phyloP scores from a whole-genome alignment of 2,113 vertebrate species.

The Plestiodon gilberti region DNA sequence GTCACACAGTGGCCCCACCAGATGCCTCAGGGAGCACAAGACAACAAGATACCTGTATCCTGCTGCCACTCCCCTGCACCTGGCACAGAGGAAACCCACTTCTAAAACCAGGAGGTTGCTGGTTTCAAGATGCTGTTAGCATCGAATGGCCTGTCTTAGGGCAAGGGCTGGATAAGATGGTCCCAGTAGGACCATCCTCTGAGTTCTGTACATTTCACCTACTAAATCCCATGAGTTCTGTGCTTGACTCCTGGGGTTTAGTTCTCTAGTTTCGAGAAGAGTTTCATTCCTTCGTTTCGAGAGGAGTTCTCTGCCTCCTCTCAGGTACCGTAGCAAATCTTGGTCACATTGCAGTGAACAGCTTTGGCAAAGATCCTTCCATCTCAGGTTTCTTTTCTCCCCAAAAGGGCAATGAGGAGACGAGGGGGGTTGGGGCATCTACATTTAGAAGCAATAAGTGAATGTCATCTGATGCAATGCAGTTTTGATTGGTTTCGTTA shows the following conservation, averaged over 20 bases:
- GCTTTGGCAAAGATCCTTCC: neutral
- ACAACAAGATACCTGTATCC: too few relatives aligned
- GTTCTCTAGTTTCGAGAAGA: too few relatives aligned
- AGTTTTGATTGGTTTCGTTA: neutral
- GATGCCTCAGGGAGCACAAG: too few relatives aligned
- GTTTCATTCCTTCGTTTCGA: too few relatives aligned
- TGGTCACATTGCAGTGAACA: neutral
- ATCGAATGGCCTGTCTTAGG: neutral
- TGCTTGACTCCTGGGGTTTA: too few relatives aligned
- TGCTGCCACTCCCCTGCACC: too few relatives aligned
- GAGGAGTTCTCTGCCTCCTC: neutral
- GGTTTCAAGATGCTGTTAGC: too few relatives aligned
- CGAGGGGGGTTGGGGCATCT: neutral
- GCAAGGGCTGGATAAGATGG: neutral
- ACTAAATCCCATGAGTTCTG: neutral
- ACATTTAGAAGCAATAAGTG: neutral
- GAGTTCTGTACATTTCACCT: neutral
- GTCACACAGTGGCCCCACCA: too few relatives aligned
- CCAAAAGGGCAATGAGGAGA: neutral
- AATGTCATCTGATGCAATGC: neutral
- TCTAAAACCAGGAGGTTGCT: too few relatives aligned
- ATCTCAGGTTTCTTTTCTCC: slow-evolving; percentile 16
- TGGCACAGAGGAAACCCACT: too few relatives aligned
- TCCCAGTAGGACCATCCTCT: neutral
- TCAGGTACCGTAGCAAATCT: neutral